A percentile compares a stretch with the other conserved stretches of the same genome.
Evolutionary conservation across 2,888 invertebrate species (phyloP).

Genomic region (Molanna angustata): DNA sequence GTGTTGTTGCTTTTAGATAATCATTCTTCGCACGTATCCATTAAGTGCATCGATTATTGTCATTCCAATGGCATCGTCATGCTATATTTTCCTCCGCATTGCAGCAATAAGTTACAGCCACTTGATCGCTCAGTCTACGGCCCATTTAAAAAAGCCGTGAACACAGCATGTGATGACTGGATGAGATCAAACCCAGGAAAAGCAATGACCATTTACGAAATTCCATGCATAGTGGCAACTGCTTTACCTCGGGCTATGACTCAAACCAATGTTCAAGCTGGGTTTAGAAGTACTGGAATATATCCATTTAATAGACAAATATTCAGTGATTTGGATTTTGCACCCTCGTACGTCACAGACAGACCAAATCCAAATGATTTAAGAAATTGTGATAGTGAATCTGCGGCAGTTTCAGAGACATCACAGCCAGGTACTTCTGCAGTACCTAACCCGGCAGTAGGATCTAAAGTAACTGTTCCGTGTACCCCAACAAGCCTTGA

Average conservation of each 20-base stretch:
- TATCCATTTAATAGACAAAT: constrained; percentile 29
- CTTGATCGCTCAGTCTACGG: constrained; percentile 8
- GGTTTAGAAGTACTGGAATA: constrained; percentile 27
- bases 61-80: constrained; percentile 4
- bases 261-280: constrained; percentile 26
- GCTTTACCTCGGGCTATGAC: constrained; percentile 25
- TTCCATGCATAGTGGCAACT: constrained; percentile 17
- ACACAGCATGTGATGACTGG: constrained; percentile 26
- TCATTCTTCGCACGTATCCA: constrained; percentile 14
- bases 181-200: constrained; percentile 28
- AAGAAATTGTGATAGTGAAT: too few species aligned
- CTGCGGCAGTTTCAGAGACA: too few species aligned
- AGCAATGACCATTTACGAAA: constrained; percentile 25
- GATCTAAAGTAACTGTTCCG: too few species aligned
- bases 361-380: too few species aligned
- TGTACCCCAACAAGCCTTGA: too few species aligned
- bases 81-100: constrained; percentile 7
- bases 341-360: constrained; percentile 14
- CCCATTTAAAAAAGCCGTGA: constrained; percentile 10
- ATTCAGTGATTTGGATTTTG: constrained; percentile 28
- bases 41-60: constrained; percentile 2
- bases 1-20: constrained; percentile 19
- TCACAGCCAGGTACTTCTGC: too few species aligned
- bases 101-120: neutral
- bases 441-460: too few species aligned